These are phyloP conservation scores for Gadus chalcogrammus DNA, from an alignment of 2,113 vertebrate species.

Conservation along the genomic window DNA sequence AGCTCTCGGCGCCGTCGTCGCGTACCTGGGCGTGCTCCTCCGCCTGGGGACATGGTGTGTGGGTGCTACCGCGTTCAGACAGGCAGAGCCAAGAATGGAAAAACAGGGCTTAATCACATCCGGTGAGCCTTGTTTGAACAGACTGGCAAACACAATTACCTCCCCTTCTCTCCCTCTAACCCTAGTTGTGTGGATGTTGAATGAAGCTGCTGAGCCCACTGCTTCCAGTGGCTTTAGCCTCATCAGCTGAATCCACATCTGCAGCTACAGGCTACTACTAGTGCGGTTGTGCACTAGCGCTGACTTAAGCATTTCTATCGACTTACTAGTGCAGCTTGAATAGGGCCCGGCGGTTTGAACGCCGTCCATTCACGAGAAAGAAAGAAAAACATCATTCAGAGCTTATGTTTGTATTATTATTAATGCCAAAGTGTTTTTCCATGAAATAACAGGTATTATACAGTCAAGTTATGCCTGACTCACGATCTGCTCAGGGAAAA, in stretches of 20 bases:
- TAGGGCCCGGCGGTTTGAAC: too few relatives aligned
- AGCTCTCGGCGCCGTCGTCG: slow-evolving; percentile 10
- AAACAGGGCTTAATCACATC: slow-evolving; percentile 54
- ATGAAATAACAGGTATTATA: too few relatives aligned
- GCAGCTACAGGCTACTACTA: slow-evolving; percentile 16
- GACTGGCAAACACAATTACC: slow-evolving; percentile 69
- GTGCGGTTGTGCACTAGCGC: too few relatives aligned
- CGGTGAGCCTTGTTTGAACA: slow-evolving; percentile 61
- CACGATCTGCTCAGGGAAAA: too few relatives aligned
- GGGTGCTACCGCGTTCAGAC: slow-evolving; percentile 26
- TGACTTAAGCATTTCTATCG: too few relatives aligned
- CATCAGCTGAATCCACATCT: slow-evolving; percentile 28
- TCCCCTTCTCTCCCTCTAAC: slow-evolving; percentile 54
- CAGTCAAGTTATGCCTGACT: too few relatives aligned
- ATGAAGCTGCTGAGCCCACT: not conserved
- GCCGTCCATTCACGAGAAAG: too few relatives aligned
- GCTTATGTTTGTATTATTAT: too few relatives aligned
- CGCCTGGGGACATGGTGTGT: slow-evolving; percentile 39
- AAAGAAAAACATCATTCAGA: too few relatives aligned
- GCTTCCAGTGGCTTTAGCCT: slow-evolving; percentile 30
- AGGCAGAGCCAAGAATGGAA: slow-evolving; percentile 50
- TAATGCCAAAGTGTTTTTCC: too few relatives aligned
- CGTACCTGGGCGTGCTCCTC: slow-evolving; percentile 47
- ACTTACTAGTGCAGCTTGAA: too few relatives aligned
- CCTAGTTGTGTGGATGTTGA: slow-evolving; percentile 37